Evolutionary conservation across 2,888 invertebrate genomes (phyloP).

Genomic region (Apocheima hispidaria): DNA sequence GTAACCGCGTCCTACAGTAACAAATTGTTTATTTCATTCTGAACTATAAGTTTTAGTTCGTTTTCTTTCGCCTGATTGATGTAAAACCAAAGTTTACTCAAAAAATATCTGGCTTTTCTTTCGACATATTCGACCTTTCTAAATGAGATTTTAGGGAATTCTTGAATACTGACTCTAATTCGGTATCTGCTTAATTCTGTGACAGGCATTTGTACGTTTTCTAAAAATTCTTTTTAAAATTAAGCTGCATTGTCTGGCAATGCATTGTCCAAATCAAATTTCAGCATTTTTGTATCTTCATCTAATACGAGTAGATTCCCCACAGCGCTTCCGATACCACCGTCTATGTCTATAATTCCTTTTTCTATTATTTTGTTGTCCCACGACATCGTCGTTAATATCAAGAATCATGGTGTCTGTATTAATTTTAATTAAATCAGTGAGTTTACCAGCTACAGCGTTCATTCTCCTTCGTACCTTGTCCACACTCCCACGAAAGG

Average conservation of each 20-base stretch:
- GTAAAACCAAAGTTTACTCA: neutral
- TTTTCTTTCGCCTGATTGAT: neutral
- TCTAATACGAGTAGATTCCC: neutral
- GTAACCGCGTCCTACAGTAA: neutral
- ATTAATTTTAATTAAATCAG: neutral
- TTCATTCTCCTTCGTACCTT: constrained; percentile 13
- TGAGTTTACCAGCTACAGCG: neutral
- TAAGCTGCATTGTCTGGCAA: constrained; percentile 46
- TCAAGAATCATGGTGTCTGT: neutral
- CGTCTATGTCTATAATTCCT: neutral
- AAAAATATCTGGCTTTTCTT: neutral
- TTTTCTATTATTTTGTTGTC: neutral
- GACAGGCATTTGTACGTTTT: neutral
- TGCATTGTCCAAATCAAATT: neutral
- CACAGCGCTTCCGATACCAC: neutral
- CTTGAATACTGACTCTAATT: constrained; percentile 34
- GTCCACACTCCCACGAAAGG: constrained; percentile 31
- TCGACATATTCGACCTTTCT: neutral
- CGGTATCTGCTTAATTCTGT: constrained; percentile 39
- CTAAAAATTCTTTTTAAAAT: constrained; percentile 39
- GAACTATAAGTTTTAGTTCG: neutral
- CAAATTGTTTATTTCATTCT: neutral
- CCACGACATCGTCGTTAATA: neutral
- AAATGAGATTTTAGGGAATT: neutral
- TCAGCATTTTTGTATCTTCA: neutral